These are phyloP conservation scores for Brachionus paranguensis DNA, from an alignment of 1,140 invertebrate species.

Conservation along the genomic window DNA sequence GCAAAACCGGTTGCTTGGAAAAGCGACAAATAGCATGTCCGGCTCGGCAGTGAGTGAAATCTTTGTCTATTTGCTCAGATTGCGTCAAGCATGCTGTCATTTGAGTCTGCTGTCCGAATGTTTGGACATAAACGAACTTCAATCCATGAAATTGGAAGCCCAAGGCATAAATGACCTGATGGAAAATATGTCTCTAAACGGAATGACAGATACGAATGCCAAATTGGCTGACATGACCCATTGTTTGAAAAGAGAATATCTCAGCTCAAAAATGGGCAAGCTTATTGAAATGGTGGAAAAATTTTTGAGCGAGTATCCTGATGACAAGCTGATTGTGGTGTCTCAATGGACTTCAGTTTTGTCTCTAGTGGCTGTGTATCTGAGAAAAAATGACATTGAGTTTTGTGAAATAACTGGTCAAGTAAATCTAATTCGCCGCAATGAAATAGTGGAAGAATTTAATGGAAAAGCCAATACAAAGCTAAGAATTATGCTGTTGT, in stretches of 20 bases:
- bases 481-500: constrained; percentile 66
- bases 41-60: constrained; percentile 16
- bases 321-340: constrained; percentile 62
- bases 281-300: constrained; percentile 29
- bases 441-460: constrained; percentile 62
- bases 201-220: background rate
- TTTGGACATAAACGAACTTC: constrained; percentile 20
- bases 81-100: constrained; percentile 82
- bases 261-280: constrained; percentile 12
- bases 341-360: constrained; percentile 79
- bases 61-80: constrained; percentile 67
- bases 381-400: constrained; percentile 58
- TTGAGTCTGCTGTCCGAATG: constrained; percentile 66
- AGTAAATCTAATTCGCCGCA: constrained; percentile 49
- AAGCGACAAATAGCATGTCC: constrained; percentile 64
- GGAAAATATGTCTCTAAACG: constrained; percentile 15
- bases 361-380: constrained; percentile 62
- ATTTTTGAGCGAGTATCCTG: background rate
- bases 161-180: constrained; percentile 1
- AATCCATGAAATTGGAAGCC: constrained; percentile 12
- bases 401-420: constrained; percentile 65
- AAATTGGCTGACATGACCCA: constrained; percentile 45
- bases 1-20: constrained; percentile 53
- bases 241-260: constrained; percentile 14
- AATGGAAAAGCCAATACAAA: constrained; percentile 58